phyloP scores from a whole-genome alignment of 2,113 vertebrate genomes.

The Hippotragus niger region DNA sequence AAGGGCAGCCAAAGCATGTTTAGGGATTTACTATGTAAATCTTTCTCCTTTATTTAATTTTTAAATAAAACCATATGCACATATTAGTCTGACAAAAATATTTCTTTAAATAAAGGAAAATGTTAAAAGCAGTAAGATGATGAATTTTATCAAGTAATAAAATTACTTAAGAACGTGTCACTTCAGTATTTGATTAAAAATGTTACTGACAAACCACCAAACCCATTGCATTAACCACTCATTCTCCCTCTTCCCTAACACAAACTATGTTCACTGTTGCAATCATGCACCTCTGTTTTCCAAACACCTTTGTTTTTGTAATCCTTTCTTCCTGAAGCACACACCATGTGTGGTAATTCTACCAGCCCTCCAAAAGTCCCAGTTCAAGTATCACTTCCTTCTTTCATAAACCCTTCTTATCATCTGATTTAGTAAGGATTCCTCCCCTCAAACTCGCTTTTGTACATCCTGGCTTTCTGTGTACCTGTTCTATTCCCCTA shows the following conservation, averaged over 20 bases:
- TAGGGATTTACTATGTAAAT: background rate
- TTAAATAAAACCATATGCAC: background rate
- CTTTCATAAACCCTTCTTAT: background rate
- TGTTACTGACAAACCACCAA: background rate
- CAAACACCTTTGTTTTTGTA: background rate
- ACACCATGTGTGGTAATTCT: background rate
- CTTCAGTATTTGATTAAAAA: background rate
- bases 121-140: background rate
- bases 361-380: background rate
- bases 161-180: background rate
- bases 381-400: background rate
- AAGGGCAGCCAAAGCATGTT: background rate
- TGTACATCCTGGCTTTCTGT: background rate
- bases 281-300: background rate
- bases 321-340: background rate
- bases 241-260: background rate
- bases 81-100: background rate
- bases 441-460: background rate
- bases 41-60: background rate
- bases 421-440: background rate
- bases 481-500: background rate
- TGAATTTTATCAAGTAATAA: background rate
- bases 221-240: background rate
- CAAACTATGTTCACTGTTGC: background rate
- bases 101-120: constrained; percentile 12